Base-by-base conservation (phyloP, 2,797 vertebrate genomes). In the Aldrovandia affinis region DNA sequence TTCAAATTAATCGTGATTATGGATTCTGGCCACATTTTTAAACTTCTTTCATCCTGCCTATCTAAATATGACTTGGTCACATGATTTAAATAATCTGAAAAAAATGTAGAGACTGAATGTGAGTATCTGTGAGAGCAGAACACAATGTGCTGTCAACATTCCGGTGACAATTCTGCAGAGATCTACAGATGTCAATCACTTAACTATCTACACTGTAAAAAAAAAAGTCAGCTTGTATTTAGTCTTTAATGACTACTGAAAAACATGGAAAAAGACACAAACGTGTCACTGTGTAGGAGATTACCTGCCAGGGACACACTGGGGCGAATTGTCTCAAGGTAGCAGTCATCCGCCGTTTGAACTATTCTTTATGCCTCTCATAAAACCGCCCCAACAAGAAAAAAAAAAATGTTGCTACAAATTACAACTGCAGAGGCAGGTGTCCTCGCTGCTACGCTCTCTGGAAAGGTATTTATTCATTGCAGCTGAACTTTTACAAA, bases 361-460 rank as follows among this genome's bases (percentile, higher is more conserved):
- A 55, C 50, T 15, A 9, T 25, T 55, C 44, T 65, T 33, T 92
- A 89, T 87, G 89, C 90, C 90, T 91, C 93, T 94, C 92, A 94
- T 94, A 94, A 96, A 95, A 95, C 94, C 94, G 55, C 91, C 92
- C 92, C 90, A 95, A 95, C 95, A 95, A 90, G 92, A 92, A 92
- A 90, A 89, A n/a, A n/a, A 93, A 94, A 93, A 95, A 39, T 75
- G 68, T 75, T 77, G 50, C 22, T 77, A 55, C 95, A 95, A 95
- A 96, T 95, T 94, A 94, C 93, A 91, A 91, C 92, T 90, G 91
- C 92, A 93, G 88, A 93, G 88, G 81, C 94, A 94, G 95, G 94
- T 96, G 94, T 95, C 91, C 89, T 92, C 90, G 90, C 91, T 88
- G 89, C 87, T 25, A 30, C 59, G 44, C 82, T 85, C 42, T 81